These are phyloP conservation scores for Bovichtus diacanthus DNA, from an alignment of 2,797 vertebrate genomes.

Conservation along the genomic window DNA sequence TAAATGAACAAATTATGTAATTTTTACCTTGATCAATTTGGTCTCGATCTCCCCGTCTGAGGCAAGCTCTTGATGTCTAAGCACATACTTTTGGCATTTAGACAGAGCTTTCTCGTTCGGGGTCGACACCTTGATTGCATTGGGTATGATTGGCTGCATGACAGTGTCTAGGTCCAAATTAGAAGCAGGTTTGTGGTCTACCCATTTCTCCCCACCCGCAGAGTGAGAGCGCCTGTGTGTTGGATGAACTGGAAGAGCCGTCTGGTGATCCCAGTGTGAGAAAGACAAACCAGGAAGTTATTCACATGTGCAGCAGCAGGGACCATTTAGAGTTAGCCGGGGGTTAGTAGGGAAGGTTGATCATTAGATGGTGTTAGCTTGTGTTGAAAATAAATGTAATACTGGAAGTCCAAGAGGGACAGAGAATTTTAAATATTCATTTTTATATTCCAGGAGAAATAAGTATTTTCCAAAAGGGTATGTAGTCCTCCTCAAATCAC, in stretches of 20 bases:
- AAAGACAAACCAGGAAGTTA: slow-evolving; percentile 70
- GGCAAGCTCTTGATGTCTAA: slow-evolving; percentile 97
- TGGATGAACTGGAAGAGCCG: slow-evolving; percentile 81
- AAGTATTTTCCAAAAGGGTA: neutral
- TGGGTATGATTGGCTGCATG: slow-evolving; percentile 93
- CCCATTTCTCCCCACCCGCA: slow-evolving; percentile 94
- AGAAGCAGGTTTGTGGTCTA: slow-evolving; percentile 93
- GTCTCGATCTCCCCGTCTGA: slow-evolving; percentile 97
- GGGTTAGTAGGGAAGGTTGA: slow-evolving; percentile 28
- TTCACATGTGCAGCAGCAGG: slow-evolving; percentile 50
- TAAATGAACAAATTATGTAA: slow-evolving; percentile 17
- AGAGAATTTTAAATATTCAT: neutral
- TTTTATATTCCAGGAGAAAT: neutral
- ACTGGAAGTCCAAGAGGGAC: slow-evolving; percentile 48
- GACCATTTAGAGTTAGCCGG: neutral
- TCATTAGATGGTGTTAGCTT: neutral
- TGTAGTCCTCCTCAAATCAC: neutral
- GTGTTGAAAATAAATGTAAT: slow-evolving; percentile 36
- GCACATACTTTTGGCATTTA: slow-evolving; percentile 95
- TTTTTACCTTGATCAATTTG: slow-evolving; percentile 94
- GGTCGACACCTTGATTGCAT: slow-evolving; percentile 92
- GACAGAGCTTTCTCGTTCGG: slow-evolving; percentile 95
- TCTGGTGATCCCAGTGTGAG: slow-evolving; percentile 85
- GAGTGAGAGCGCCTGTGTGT: slow-evolving; percentile 92
- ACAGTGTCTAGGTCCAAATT: slow-evolving; percentile 94